phyloP scores from a whole-genome alignment of 2,888 invertebrate species.

The Acronicta alni region DNA sequence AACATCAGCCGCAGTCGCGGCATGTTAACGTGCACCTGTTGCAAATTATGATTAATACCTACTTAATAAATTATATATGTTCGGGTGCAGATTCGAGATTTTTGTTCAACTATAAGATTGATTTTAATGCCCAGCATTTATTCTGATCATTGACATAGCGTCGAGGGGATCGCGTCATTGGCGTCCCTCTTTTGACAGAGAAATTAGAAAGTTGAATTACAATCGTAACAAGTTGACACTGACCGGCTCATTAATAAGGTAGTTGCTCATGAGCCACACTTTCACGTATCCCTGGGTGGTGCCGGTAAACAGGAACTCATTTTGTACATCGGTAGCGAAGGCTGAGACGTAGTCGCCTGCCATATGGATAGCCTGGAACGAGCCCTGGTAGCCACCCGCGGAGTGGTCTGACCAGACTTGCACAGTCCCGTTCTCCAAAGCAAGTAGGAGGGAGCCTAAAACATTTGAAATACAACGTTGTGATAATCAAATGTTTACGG shows the following conservation, averaged over 20 bases:
- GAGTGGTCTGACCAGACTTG: slow-evolving; percentile 95
- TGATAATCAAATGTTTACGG: too few relatives aligned
- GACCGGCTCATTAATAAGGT: slow-evolving; percentile 84
- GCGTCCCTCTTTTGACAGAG: too few relatives aligned
- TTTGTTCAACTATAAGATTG: too few relatives aligned
- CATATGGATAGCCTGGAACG: slow-evolving; percentile 92
- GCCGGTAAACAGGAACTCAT: slow-evolving; percentile 93
- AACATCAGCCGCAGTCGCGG: slow-evolving; percentile 91
- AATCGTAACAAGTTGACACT: slow-evolving; percentile 12
- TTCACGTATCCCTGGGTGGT: slow-evolving; percentile 93
- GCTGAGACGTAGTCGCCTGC: slow-evolving; percentile 91
- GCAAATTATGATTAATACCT: too few relatives aligned
- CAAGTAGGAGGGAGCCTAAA: slow-evolving; percentile 91
- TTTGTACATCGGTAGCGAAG: slow-evolving; percentile 92
- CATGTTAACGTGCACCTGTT: slow-evolving; percentile 88
- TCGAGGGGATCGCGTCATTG: too few relatives aligned
- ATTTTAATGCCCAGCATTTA: too few relatives aligned
- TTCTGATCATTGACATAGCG: too few relatives aligned
- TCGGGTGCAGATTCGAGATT: too few relatives aligned
- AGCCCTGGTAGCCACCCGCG: slow-evolving; percentile 91
- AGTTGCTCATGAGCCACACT: slow-evolving; percentile 93
- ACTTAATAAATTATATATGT: too few relatives aligned
- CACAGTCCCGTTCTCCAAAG: slow-evolving; percentile 93
- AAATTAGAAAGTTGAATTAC: too few relatives aligned
- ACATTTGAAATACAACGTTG: too few relatives aligned